Conservation (phyloP, 2,113 vertebrate genomes). For the Cynoglossus semilaevis region DNA sequence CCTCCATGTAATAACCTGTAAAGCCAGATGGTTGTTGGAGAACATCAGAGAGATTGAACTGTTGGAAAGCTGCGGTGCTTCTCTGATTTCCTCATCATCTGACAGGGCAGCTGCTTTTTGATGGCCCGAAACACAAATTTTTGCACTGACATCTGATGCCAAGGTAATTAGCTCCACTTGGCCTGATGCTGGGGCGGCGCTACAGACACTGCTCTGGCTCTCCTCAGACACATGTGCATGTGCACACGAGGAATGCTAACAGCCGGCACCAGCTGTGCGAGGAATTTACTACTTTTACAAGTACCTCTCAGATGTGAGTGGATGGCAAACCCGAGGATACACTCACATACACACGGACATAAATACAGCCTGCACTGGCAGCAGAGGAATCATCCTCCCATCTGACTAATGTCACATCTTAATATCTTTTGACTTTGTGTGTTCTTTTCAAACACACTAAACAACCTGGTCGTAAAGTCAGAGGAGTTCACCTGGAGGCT, state of each 20-base stretch:
- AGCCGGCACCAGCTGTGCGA: slow-evolving; percentile 76
- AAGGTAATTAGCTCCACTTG: slow-evolving; percentile 51
- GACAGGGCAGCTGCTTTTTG: slow-evolving; percentile 60
- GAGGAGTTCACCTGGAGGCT: neutral
- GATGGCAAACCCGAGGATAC: neutral
- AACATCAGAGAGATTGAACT: slow-evolving; percentile 30
- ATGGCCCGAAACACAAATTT: slow-evolving; percentile 38
- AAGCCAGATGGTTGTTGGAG: slow-evolving; percentile 22
- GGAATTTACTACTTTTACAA: slow-evolving; percentile 76
- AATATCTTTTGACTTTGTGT: slow-evolving; percentile 13
- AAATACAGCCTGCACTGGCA: slow-evolving; percentile 32
- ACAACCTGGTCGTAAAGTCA: neutral
- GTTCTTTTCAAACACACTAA: slow-evolving; percentile 12
- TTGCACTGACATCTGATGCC: slow-evolving; percentile 48
- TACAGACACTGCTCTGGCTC: slow-evolving; percentile 39
- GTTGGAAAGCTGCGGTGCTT: slow-evolving; percentile 29
- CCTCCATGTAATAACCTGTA: slow-evolving; percentile 32
- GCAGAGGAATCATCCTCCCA: slow-evolving; percentile 23
- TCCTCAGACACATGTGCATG: slow-evolving; percentile 10
- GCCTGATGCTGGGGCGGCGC: slow-evolving; percentile 23
- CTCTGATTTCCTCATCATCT: slow-evolving; percentile 51
- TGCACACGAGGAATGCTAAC: slow-evolving; percentile 67
- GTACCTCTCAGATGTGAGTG: slow-evolving; percentile 51
- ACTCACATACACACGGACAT: slow-evolving; percentile 14
- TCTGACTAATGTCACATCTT: slow-evolving; percentile 21